These are phyloP conservation scores for Calyptommatus sinebrachiatus DNA, from an alignment of 2,113 vertebrate genomes.

Conservation along the genomic window DNA sequence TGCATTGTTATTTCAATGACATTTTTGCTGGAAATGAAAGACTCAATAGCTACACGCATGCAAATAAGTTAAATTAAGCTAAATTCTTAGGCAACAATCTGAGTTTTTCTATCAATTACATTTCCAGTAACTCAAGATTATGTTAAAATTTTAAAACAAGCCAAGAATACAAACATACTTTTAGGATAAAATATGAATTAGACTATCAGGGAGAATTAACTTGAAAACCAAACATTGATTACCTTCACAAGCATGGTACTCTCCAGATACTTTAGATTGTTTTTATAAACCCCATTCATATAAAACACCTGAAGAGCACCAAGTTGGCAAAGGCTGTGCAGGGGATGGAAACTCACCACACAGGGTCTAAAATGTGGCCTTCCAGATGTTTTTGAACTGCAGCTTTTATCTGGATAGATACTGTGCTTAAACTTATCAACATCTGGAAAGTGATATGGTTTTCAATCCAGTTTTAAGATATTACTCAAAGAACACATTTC, in stretches of 20 bases:
- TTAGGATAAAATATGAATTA: slow-evolving; percentile 5
- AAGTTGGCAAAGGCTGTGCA: too few species aligned
- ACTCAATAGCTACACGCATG: neutral
- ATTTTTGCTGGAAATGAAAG: neutral
- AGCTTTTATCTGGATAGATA: too few species aligned
- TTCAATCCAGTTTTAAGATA: too few species aligned
- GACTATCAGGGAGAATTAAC: neutral
- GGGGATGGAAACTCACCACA: too few species aligned
- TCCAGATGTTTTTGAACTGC: too few species aligned
- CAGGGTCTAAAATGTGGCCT: too few species aligned
- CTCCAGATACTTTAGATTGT: neutral
- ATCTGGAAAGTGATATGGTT: too few species aligned
- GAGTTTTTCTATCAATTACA: neutral
- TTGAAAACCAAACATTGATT: neutral
- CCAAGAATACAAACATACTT: slow-evolving; percentile 23
- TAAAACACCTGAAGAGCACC: too few species aligned
- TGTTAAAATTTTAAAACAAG: slow-evolving; percentile 28
- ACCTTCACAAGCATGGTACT: neutral
- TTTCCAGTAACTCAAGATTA: slow-evolving; percentile 39
- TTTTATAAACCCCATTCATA: neutral
- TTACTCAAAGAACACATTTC: neutral
- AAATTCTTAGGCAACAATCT: neutral
- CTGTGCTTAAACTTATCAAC: too few species aligned
- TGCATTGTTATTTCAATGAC: neutral
- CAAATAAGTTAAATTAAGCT: neutral